Base-by-base conservation (phyloP, 2,888 invertebrate species). In the Keiferia lycopersicella region DNA sequence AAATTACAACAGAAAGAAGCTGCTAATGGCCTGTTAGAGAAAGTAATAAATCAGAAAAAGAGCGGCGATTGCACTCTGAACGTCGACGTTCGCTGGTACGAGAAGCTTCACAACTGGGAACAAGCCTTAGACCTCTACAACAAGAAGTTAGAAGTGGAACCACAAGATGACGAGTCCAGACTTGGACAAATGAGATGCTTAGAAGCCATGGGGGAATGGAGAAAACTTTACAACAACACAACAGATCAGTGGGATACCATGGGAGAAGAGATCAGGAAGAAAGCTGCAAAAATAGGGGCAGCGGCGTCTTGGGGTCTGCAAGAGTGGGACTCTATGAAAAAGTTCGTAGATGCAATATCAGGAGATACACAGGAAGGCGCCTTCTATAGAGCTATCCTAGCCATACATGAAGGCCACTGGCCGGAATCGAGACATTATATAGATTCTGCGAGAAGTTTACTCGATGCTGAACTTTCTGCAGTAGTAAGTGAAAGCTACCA, bases 61-160 rank as follows among this genome's bases (percentile, higher is more conserved):
- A 93, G 93, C 6, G 93, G 93, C 0, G 93, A 94, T 67, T 93
- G 93, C 62, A 88, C 93, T 59, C 68, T 89, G 1, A 88, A 86
- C 66, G 84, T 87, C 20, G 86, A 88, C 82, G 98, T 99, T 30
- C 94, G 97, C 1, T 99, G 99, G 99, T 99, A 99, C 82, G 99
- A 99, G 83, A 99, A 99, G 82, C 89, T 99, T 1, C 98, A 99
- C 84, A 98, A 99, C 80, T 99, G 99, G 99, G 98, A 99, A 71
- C 97, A 97, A 80, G 99, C 99, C 0, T 87, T 98, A 64, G 94
- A 95, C 66, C 94, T 98, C 7, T 99, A 99, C 79, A 94, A 95
- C 67, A 94, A 95, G 66, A 96, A 96, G 76, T 86, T 97, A 62
- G 93, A 94, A 56, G 88, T 89, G 0, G 94, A 95, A 71, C 92